These are phyloP conservation scores for Labeo catla DNA, from an alignment of 2,113 vertebrate species.

Conservation along the genomic window DNA sequence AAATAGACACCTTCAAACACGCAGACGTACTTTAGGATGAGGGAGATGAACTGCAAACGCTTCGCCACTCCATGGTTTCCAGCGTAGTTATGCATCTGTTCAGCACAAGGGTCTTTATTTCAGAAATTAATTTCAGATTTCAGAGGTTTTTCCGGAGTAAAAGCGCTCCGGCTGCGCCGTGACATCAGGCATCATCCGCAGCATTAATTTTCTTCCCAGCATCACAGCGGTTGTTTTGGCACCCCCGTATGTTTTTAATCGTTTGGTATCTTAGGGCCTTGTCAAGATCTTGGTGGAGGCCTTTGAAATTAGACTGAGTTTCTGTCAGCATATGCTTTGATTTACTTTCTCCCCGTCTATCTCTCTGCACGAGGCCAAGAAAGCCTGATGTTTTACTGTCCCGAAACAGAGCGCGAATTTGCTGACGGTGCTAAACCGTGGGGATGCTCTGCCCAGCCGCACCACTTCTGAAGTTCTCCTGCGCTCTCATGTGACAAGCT, in stretches of 20 bases:
- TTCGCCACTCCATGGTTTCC: background rate
- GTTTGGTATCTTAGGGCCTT: conserved; percentile 32
- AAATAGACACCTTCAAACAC: conserved; percentile 49
- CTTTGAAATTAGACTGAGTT: conserved; percentile 36
- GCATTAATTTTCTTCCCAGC: conserved; percentile 32
- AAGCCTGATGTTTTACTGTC: conserved; percentile 40
- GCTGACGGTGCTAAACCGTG: conserved; percentile 38
- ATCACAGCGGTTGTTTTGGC: conserved; percentile 37
- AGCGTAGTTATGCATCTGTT: conserved; percentile 13
- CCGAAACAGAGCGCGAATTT: conserved; percentile 29
- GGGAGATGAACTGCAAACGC: background rate
- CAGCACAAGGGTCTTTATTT: conserved; percentile 12
- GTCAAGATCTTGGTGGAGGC: conserved; percentile 21
- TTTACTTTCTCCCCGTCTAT: conserved; percentile 6
- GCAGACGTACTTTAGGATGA: conserved; percentile 8
- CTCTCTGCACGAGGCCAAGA: conserved; percentile 7
- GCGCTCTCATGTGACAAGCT: conserved; percentile 10
- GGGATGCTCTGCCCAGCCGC: conserved; percentile 20
- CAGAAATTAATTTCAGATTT: conserved; percentile 29
- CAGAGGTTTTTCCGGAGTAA: background rate
- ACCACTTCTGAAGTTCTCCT: conserved; percentile 15
- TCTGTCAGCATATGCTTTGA: conserved; percentile 38
- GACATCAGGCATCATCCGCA: conserved; percentile 42
- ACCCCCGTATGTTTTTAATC: conserved; percentile 41
- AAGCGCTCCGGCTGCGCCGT: background rate